Conservation (phyloP, 2,797 vertebrate species). For the Muscicapa comitata region DNA sequence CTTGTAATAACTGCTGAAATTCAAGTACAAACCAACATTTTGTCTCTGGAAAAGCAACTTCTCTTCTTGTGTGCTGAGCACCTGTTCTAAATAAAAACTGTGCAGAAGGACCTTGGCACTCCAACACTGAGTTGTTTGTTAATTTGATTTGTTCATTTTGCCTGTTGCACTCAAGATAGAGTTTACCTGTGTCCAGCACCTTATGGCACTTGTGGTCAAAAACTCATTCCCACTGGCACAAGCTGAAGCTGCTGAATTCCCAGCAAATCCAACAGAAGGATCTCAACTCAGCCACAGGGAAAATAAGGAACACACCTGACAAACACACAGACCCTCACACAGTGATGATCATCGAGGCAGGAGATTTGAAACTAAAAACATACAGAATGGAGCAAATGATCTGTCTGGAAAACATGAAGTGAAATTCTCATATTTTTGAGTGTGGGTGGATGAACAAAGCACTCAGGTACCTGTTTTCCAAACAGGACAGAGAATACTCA, state of each 20-base stretch:
- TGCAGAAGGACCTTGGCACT: background rate
- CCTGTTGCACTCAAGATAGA: background rate
- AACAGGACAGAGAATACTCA: background rate
- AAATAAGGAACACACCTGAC: background rate
- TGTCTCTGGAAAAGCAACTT: background rate
- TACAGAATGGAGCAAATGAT: background rate
- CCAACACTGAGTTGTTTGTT: background rate
- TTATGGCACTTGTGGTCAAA: background rate
- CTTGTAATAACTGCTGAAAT: background rate
- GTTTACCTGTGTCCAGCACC: background rate
- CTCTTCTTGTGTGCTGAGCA: background rate
- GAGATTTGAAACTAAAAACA: background rate
- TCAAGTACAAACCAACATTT: background rate
- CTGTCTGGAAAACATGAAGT: background rate
- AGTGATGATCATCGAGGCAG: fast-evolving
- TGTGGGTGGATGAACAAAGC: background rate
- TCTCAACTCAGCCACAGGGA: background rate
- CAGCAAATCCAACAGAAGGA: background rate
- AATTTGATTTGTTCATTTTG: background rate
- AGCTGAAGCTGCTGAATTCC: background rate
- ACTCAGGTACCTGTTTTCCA: background rate
- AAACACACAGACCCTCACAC: background rate
- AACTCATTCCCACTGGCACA: background rate
- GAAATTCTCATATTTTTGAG: background rate
- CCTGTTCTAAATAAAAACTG: background rate